Evolutionary conservation across 1,140 invertebrate species (phyloP), one percentile per base, ranked within the genome.

Genomic region (Macrocentrus cingulum): DNA sequence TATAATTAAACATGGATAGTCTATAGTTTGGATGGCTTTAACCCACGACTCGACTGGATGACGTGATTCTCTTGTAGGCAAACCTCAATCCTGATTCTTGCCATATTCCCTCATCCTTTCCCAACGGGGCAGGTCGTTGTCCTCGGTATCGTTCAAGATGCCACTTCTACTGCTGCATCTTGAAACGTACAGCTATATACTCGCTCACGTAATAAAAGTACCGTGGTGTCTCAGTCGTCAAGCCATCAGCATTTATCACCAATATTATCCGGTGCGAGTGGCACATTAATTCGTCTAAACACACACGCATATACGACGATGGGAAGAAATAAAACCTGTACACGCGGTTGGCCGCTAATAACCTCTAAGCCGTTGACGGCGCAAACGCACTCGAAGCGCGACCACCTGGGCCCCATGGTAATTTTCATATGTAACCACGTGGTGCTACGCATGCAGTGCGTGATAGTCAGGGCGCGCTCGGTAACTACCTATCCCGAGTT

Each of bases 401-500:
- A 49, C 46, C 20, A 23, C 23, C 46, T 49, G 46, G 15, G 7
- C 19, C 29, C 16, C 46, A 23, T 34, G n/a, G 15, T 34, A 34
- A 49, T 49, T 34, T 49, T 49, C 16, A 49, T 25, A 13, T n/a
- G 16, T 49, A 32, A 34, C 46, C 15, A 15, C n/a, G 46, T 49
- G 46, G 46, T 49, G 9, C n/a, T 36, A 51, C 49, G 25, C 32
- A 51, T 22, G n/a, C 18, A 34, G 32, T 51, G 49, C 49, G 49
- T 51, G 32, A 51, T 51, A 36, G n/a, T 8, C 15, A 37, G 16
- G 34, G 29, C 7, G 29, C 15, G 19, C n/a, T 15, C 59, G 57
- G 58, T 63, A 66, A 61, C 61, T 55, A 59, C 29, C 56, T 48
- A 60, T 64, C 58, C 65, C 39, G 66, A 50, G 67, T 67, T 69